These are phyloP conservation scores for Gnathochromis pfefferi DNA, from an alignment of 2,113 vertebrate species.

Conservation along the genomic window DNA sequence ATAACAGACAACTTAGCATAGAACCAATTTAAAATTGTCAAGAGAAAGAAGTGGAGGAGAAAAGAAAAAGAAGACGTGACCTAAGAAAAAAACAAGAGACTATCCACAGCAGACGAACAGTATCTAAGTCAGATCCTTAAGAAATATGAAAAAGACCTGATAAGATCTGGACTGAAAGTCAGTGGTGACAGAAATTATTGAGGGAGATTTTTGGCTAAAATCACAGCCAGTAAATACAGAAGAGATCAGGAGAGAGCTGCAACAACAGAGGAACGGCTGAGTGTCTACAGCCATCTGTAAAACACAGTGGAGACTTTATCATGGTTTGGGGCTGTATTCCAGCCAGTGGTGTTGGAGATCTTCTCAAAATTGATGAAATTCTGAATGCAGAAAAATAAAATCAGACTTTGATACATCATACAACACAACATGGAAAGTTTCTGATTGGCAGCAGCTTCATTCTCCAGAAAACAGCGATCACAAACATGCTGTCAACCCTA, in stretches of 20 bases:
- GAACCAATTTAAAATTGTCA: not conserved
- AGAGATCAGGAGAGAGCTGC: not conserved
- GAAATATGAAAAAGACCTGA: not conserved
- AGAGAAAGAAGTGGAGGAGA: not conserved
- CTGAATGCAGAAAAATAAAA: not conserved
- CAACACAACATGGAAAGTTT: accelerated
- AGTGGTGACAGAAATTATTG: not conserved
- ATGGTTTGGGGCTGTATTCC: not conserved
- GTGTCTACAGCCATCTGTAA: not conserved
- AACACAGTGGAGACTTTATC: not conserved
- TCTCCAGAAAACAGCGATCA: not conserved
- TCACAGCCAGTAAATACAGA: not conserved
- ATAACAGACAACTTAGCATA: not conserved
- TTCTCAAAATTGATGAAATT: not conserved
- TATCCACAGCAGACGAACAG: not conserved
- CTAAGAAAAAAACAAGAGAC: not conserved
- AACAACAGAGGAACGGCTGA: not conserved
- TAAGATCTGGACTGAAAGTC: not conserved
- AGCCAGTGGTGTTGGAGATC: not conserved
- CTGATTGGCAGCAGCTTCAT: not conserved
- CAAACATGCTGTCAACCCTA: not conserved
- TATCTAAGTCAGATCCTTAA: not conserved
- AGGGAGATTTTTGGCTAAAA: not conserved
- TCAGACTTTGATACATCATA: not conserved
- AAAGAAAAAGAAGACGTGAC: not conserved